Base-by-base conservation (phyloP, 1,140 invertebrate species). In the Pseudomyrmex pallidus region DNA sequence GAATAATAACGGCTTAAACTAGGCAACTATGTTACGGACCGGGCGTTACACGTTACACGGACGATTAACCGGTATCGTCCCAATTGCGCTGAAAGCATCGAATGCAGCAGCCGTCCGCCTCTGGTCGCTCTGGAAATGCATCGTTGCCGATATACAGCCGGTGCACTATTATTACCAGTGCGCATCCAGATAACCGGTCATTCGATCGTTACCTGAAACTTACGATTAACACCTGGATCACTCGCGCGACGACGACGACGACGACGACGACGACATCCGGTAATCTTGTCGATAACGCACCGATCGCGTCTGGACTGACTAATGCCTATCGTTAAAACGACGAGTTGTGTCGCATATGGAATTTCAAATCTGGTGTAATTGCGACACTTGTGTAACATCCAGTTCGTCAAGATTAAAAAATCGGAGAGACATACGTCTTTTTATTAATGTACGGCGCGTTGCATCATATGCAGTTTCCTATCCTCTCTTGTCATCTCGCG, bases 1-100 rank as follows among this genome's bases (percentile, higher is more conserved):
- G n/a, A 46, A 15, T 74, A 62, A n/a, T 20, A 57, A 63, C 57
- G 35, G 17, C 44, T 62, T 7, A 59, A 35, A 59, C 57, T 57
- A 57, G 54, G n/a, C 57, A 9, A 20, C n/a, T 35, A 20, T 20
- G 57, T 35, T 35, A 35, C 57, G 44, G 15, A 25, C n/a, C 44
- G 72, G 12, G 2, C 54, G 70, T 9, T 73, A 17, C 73, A 15
- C 73, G 46, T 52, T 74, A 22, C 59, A 63, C 46, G 73, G 59
- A 56, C 56, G 72, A 74, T 74, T 74, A 74, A 74, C 72, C 72
- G 56, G 56, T 48, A 74, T 17, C 73, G 22, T 74, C 59, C 73
- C 59, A 74, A 74, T 74, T 74, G 73, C 73, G 59, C 46, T 35
- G 59, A 74, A 17, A 74, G 59, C 72, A 74, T 17, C 72, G 13